Base-by-base conservation (phyloP, 2,888 invertebrate species). In the Tiphia femorata region DNA sequence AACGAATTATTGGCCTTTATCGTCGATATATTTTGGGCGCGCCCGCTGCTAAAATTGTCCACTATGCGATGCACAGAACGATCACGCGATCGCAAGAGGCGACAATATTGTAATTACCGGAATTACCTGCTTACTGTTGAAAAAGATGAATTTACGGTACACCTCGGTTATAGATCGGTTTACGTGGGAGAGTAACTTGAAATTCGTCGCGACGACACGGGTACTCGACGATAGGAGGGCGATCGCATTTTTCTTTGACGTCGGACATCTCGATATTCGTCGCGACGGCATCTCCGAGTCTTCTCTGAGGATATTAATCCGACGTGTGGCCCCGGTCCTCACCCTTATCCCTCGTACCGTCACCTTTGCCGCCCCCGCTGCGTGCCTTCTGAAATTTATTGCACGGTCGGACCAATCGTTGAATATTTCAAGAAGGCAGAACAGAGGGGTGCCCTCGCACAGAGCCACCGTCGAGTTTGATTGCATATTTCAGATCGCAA, bases 401-500 rank as follows among this genome's bases (percentile, higher is more conserved):
- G 51, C 38, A 4, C 25, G 12, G 20, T 5, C 38, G 7, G 50
- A 12, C n/a, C 23, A 17, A 17, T 33, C 49, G 56, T 52, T 64
- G 62, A 67, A 67, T 67, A 67, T 59, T 67, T 67, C 53, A 67
- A 42, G 51, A 49, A 52, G 25, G 7, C 38, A 37, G 50, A 33
- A 35, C 54, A 27, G 29, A 55, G 29, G 17, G 38, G 19, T 16
- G 29, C 20, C 16, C 14, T 3, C 23, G 14, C 49, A 2, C 27
- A 12, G 16, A 29, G 20, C 30, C 25, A 12, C 7, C 19, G 23
- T 50, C 40, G 21, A 44, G 42, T 58, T 54, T 55, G 44, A 57
- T 50, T 50, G 54, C 43, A 51, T 61, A 55, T 63, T 49, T 62
- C 19, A 56, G 27, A 49, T 42, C 14, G 16, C 17, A 38, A 49